These are phyloP conservation scores for Drosophila azteca DNA, from an alignment of 1,140 invertebrate species.

Conservation along the genomic window DNA sequence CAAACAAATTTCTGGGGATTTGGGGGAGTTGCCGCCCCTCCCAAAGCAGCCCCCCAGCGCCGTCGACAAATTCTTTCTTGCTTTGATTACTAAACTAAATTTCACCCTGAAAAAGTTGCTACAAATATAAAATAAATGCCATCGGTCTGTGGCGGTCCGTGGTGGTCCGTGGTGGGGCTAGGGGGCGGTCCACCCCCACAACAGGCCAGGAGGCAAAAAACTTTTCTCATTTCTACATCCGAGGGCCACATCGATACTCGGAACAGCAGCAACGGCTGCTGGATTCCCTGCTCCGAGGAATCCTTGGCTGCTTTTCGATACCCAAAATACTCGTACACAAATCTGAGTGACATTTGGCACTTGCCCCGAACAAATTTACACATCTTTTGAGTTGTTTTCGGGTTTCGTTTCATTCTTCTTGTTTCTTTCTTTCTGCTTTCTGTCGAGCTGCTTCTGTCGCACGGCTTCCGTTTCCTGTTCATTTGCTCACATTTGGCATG, in stretches of 20 bases:
- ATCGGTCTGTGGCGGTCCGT: constrained; percentile 30
- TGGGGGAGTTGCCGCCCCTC: constrained; percentile 6
- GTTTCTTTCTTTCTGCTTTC: constrained; percentile 7
- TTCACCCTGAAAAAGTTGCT: constrained; percentile 42
- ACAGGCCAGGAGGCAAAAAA: constrained; percentile 50
- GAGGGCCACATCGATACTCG: constrained; percentile 59
- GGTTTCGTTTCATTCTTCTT: constrained; percentile 28
- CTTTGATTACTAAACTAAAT: constrained; percentile 80
- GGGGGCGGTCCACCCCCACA: neutral
- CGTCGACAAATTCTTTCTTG: constrained; percentile 53
- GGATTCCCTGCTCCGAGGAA: constrained; percentile 30
- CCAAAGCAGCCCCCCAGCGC: constrained; percentile 6
- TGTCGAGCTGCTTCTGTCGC: constrained; percentile 50
- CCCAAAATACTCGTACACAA: constrained; percentile 22
- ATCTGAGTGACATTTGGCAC: constrained; percentile 76
- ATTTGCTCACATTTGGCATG: constrained; percentile 78
- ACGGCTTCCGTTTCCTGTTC: constrained; percentile 77
- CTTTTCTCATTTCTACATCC: constrained; percentile 80
- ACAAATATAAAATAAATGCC: constrained; percentile 72
- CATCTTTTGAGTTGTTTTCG: constrained; percentile 68
- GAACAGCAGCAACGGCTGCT: constrained; percentile 33
- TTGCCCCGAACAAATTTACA: constrained; percentile 75
- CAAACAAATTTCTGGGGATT: constrained; percentile 72
- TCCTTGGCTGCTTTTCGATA: constrained; percentile 20
- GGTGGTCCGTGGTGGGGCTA: no score